Evolutionary conservation across 2,888 invertebrate genomes (phyloP).

Genomic region (Syrphus vitripennis): DNA sequence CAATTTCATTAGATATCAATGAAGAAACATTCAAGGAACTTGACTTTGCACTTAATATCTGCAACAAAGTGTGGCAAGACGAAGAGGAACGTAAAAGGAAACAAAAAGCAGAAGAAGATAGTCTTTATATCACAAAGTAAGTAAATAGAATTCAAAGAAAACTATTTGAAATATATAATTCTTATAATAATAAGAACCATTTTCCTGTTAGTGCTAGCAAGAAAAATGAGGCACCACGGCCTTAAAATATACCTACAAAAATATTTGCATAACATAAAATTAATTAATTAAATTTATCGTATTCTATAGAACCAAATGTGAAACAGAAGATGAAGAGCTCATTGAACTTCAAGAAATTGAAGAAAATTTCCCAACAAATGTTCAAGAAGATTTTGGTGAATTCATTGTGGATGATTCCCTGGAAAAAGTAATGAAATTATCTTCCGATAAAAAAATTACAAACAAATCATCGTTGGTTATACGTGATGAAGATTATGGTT

Average conservation of each 20-base stretch:
- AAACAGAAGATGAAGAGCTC: constrained; percentile 87
- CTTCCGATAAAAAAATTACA: constrained; percentile 75
- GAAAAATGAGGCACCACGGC: no score
- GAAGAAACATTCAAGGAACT: constrained; percentile 81
- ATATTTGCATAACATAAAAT: not conserved
- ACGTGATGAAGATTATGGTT: constrained; percentile 76
- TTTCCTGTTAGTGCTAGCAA: no score
- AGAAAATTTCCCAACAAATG: constrained; percentile 87
- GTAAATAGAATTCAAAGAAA: constrained; percentile 64
- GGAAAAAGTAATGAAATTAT: constrained; percentile 81
- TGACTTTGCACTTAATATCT: constrained; percentile 83
- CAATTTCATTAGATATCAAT: constrained; percentile 82
- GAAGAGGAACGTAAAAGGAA: constrained; percentile 87
- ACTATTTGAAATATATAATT: no score
- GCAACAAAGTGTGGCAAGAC: constrained; percentile 88
- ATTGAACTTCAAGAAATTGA: constrained; percentile 85
- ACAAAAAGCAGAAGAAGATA: constrained; percentile 88
- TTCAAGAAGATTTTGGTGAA: constrained; percentile 87
- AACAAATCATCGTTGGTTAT: constrained; percentile 75
- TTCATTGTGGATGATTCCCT: constrained; percentile 82
- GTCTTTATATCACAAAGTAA: constrained; percentile 88
- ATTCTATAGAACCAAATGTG: constrained; percentile 83
- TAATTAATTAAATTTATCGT: not conserved
- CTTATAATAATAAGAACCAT: no score
- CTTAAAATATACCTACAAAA: no score